Base-by-base conservation (phyloP, 92 coral and sea anemone species). In the Meandrina meandrites region DNA sequence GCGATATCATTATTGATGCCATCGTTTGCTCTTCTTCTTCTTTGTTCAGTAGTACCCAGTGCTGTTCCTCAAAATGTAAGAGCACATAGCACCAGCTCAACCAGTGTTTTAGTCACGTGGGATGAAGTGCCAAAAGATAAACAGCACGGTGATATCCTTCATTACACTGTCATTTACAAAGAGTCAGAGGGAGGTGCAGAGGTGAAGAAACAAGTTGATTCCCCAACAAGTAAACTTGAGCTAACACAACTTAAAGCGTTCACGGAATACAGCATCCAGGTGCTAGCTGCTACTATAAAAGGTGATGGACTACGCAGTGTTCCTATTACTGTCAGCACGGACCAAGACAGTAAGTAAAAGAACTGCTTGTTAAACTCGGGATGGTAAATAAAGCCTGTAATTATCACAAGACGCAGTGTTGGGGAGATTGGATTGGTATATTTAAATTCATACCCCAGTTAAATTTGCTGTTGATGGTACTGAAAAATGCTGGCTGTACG, bases 191-290 rank as follows among this genome's bases (percentile, higher is more conserved):
- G 5, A 13, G 42, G 81, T 1, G 4, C 42, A 51, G 40, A 64
- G 9, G 4, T 42, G 37, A 1, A 4, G 9, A 31, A 18, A 30
- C 15, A 0, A 78, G 45, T 31, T 7, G 0, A 66, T 17, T 4
- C 14, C 1, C 35, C 5, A n/a, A n/a, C 53, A 48, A 7, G 14
- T 48, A 1, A 10, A 24, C 34, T 6, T 66, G 34, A 27, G 15
- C 48, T 94, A 32, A 53, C 57, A 6, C 77, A 90, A 16, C 88
- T 94, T 12, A 32, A 54, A 64, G 81, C 80, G 31, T 88, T 84
- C 71, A 86, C 91, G 12, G 88, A 86, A 80, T 94, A 94, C 83
- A 83, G 88, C 73, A 71, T 94, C 8, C 78, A 75, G 72, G 80
- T 90, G 31, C 51, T 76, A 8, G 98, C 91, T 4, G 90, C 66